phyloP scores from a whole-genome alignment of 2,888 invertebrate genomes.

The Sphecodes monilicornis region DNA sequence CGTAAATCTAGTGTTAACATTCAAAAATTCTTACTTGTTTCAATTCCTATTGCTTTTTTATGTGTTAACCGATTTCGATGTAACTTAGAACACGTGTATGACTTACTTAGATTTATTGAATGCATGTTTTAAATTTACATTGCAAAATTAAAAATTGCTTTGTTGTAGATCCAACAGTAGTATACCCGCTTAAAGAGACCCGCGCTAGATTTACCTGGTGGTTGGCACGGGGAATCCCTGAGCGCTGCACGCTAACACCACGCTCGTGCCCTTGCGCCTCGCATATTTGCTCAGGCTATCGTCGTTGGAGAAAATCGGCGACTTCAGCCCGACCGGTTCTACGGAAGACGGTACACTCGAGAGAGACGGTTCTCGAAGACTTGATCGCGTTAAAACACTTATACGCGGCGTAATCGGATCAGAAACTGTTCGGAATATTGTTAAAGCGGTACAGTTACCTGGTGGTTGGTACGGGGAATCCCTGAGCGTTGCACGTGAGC shows the following conservation, averaged over 20 bases:
- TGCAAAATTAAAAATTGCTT: too few relatives aligned
- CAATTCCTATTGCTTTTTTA: too few relatives aligned
- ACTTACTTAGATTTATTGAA: too few relatives aligned
- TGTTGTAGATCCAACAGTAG: background rate
- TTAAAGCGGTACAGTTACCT: slow-evolving; percentile 85
- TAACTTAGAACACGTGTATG: too few relatives aligned
- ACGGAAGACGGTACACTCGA: slow-evolving; percentile 61
- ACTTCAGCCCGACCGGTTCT: slow-evolving; percentile 90
- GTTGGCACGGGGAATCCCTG: slow-evolving; percentile 90
- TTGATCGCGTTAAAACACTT: background rate
- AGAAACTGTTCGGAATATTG: background rate
- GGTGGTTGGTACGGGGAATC: slow-evolving; percentile 89
- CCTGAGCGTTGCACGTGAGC: slow-evolving; percentile 87
- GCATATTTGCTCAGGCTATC: slow-evolving; percentile 87
- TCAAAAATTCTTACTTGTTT: too few relatives aligned
- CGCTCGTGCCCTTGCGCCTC: slow-evolving; percentile 80
- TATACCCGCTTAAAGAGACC: background rate
- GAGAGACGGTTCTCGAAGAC: background rate
- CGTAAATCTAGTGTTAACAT: too few relatives aligned
- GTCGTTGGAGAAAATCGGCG: slow-evolving; percentile 88
- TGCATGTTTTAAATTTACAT: too few relatives aligned
- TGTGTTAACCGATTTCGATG: too few relatives aligned
- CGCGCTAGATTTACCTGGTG: slow-evolving; percentile 87
- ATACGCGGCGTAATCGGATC: background rate
- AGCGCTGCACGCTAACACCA: slow-evolving; percentile 85